These are phyloP conservation scores for Drosophila pullipes DNA, from an alignment of 2,888 invertebrate species.

Conservation along the genomic window DNA sequence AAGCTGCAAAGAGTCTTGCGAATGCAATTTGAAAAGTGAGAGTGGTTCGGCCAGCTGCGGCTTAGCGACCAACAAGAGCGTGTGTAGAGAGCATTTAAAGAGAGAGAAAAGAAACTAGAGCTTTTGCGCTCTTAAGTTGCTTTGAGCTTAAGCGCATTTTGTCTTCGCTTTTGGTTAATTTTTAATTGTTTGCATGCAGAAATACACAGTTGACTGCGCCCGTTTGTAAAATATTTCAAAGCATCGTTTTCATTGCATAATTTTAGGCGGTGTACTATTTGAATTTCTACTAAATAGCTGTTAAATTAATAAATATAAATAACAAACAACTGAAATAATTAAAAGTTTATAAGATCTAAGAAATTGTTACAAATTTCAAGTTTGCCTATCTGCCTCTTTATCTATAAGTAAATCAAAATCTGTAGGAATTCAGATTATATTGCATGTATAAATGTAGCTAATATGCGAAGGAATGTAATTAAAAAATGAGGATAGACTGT, in stretches of 20 bases:
- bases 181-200: slow-evolving; percentile 75
- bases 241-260: slow-evolving; percentile 56
- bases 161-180: slow-evolving; percentile 53
- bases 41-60: slow-evolving; percentile 47
- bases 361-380: background rate
- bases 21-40: slow-evolving; percentile 61
- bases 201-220: slow-evolving; percentile 58
- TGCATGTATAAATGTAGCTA: background rate
- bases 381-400: background rate
- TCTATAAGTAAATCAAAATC: background rate
- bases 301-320: background rate
- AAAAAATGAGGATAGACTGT: background rate
- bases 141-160: slow-evolving; percentile 31
- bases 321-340: background rate
- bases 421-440: background rate
- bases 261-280: slow-evolving; percentile 61
- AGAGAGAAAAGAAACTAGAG: slow-evolving; percentile 7
- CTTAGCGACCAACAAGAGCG: background rate
- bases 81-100: background rate
- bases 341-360: background rate
- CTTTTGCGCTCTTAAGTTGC: slow-evolving; percentile 58
- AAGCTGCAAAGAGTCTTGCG: slow-evolving; percentile 37
- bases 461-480: background rate
- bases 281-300: background rate
- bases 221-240: background rate